These are phyloP conservation scores for Malurus elegans DNA, from an alignment of 2,113 vertebrate genomes.

Conservation along the genomic window DNA sequence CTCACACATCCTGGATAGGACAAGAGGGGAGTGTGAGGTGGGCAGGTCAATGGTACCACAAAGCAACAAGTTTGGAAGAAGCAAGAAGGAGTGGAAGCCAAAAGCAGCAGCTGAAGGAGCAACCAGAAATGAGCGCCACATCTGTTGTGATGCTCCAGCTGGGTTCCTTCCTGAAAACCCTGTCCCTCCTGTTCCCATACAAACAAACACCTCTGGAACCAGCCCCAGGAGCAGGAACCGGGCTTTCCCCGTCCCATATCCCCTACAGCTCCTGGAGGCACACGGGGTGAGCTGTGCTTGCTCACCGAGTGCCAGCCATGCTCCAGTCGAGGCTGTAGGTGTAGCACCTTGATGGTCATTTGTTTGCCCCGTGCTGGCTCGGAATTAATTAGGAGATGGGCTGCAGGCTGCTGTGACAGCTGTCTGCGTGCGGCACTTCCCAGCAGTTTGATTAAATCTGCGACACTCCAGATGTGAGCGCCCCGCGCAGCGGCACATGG, in stretches of 20 bases:
- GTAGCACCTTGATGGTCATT: constrained; percentile 46
- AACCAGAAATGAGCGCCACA: neutral
- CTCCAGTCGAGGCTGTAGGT: neutral
- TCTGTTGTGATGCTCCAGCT: neutral
- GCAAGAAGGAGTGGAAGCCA: neutral
- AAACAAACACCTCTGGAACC: neutral
- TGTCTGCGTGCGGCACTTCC: constrained; percentile 55
- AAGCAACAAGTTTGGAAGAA: neutral
- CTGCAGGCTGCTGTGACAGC: constrained; percentile 56
- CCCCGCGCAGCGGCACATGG: neutral
- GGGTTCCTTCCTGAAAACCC: neutral
- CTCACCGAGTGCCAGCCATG: accelerated
- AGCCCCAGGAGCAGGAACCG: neutral
- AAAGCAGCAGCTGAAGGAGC: neutral
- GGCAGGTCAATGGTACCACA: neutral
- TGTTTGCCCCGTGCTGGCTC: neutral
- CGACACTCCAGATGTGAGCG: constrained; percentile 61
- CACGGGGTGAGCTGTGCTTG: accelerated
- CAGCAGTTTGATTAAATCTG: constrained; percentile 69
- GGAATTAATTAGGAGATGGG: constrained; percentile 57
- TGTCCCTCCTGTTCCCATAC: neutral
- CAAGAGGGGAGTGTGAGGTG: neutral
- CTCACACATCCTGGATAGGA: neutral
- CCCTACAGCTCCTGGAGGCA: neutral
- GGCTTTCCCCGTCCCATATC: neutral